Percentiles rank a stretch among this genome's conserved stretches.
phyloP scores from a whole-genome alignment of 2,797 vertebrate species.

The Lepidocolaptes lacrymiger region DNA sequence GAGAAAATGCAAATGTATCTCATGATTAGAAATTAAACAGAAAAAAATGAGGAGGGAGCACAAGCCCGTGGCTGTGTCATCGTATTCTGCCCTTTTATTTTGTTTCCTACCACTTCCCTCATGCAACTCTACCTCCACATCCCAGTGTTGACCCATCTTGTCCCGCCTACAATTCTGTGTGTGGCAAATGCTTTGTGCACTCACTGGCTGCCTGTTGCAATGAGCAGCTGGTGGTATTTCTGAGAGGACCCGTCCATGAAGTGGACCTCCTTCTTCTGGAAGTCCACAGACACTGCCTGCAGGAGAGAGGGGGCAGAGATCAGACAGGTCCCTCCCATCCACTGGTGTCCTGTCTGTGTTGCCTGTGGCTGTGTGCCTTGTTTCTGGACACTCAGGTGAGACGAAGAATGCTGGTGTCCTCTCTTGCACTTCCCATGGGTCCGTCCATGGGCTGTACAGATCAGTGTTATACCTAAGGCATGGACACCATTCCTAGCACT shows the following conservation, averaged over 20 bases:
- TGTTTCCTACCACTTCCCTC: background rate
- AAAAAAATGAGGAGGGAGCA: background rate
- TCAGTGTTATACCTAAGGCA: background rate
- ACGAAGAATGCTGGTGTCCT: background rate
- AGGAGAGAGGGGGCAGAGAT: background rate
- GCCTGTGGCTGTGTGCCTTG: background rate
- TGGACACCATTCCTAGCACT: background rate
- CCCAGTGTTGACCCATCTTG: background rate
- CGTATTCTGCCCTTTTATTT: background rate
- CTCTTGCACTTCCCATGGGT: background rate
- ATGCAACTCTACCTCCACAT: background rate
- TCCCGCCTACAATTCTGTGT: background rate
- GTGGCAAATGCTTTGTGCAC: background rate
- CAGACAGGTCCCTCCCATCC: background rate
- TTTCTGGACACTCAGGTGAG: background rate
- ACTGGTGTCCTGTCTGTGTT: background rate
- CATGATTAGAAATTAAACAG: background rate
- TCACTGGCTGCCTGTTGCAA: slow-evolving; percentile 88
- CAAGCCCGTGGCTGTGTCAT: background rate
- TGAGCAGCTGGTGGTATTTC: slow-evolving; percentile 83
- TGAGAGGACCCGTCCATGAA: slow-evolving; percentile 79
- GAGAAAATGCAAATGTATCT: background rate
- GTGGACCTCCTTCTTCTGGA: slow-evolving; percentile 72
- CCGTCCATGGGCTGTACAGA: background rate
- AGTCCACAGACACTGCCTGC: slow-evolving; percentile 81